Evolutionary conservation across 2,113 vertebrate species (phyloP).

Genomic region (Ictalurus furcatus): DNA sequence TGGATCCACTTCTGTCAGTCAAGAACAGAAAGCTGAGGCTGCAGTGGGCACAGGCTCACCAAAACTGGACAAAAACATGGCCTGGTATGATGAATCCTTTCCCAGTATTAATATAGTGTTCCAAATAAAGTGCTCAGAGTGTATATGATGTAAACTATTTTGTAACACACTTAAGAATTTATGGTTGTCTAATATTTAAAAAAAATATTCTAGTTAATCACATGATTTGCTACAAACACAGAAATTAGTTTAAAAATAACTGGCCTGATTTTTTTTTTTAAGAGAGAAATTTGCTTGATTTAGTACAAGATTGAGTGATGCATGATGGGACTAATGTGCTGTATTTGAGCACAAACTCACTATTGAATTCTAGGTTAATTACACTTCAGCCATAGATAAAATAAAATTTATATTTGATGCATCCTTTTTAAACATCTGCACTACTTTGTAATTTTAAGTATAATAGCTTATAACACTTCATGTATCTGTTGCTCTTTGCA

Average conservation of each 20-base stretch:
- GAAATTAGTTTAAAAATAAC: neutral
- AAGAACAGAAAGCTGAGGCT: neutral
- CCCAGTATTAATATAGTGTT: neutral
- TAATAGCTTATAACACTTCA: too few species aligned
- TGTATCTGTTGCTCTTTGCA: too few species aligned
- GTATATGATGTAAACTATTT: neutral
- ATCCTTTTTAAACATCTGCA: too few species aligned
- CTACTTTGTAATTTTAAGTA: too few species aligned
- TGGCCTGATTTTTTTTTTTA: neutral
- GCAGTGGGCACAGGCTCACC: neutral
- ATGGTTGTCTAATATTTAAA: neutral
- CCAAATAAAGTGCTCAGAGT: neutral
- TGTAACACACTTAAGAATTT: neutral
- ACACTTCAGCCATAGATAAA: neutral
- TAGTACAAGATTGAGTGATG: neutral
- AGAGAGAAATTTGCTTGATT: neutral
- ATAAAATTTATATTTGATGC: too few species aligned
- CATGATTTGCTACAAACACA: neutral
- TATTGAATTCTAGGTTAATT: neutral
- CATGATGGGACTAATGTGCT: neutral
- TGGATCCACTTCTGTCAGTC: neutral
- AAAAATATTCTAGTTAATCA: neutral
- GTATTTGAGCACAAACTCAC: neutral
- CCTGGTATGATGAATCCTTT: neutral
- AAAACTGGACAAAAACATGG: neutral